These are phyloP conservation scores for Spilarctia lutea DNA, from an alignment of 2,888 invertebrate species.

Conservation along the genomic window DNA sequence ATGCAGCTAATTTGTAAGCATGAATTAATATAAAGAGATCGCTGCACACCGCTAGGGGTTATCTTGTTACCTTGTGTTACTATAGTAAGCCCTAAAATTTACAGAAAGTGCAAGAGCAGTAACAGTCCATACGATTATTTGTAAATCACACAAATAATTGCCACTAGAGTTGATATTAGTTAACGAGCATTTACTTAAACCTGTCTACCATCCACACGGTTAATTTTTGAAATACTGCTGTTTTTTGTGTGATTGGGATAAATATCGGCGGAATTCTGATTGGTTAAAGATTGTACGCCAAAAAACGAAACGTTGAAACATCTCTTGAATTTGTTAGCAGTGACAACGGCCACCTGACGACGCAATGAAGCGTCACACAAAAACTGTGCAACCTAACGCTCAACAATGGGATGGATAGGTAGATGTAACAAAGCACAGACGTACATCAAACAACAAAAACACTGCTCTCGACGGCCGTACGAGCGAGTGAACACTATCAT, in stretches of 20 bases:
- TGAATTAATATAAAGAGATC: background rate
- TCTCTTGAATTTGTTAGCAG: constrained; percentile 33
- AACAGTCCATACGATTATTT: background rate
- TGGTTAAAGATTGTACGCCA: background rate
- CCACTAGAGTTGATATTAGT: background rate
- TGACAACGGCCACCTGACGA: constrained; percentile 43
- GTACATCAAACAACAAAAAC: constrained; percentile 85
- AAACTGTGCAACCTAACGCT: constrained; percentile 65
- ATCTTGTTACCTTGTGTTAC: no score
- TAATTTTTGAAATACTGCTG: background rate
- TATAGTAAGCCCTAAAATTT: no score
- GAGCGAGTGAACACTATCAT: constrained; percentile 82
- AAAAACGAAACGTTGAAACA: constrained; percentile 7
- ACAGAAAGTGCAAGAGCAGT: background rate
- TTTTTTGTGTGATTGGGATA: background rate
- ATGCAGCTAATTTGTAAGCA: background rate
- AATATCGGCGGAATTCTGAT: background rate
- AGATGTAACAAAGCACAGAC: constrained; percentile 73
- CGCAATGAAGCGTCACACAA: constrained; percentile 62
- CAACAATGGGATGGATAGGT: constrained; percentile 61
- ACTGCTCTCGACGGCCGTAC: constrained; percentile 62
- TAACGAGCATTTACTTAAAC: background rate
- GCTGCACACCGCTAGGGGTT: background rate
- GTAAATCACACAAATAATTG: background rate
- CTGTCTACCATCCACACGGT: background rate